Base-by-base conservation (phyloP, 2,797 vertebrate species). In the Argyrosomus regius region DNA sequence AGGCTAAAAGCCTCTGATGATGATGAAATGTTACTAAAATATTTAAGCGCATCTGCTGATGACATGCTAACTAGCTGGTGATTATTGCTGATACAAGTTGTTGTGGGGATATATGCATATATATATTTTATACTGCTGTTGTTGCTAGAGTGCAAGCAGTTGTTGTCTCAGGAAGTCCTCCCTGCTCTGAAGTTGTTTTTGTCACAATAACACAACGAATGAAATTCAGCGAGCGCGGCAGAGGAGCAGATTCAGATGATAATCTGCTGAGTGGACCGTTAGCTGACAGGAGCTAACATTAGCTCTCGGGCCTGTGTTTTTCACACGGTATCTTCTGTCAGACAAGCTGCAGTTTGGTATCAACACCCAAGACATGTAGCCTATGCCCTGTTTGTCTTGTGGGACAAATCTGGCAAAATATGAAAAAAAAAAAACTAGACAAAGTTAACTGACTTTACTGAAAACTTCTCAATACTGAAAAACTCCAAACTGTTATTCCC, bases 21-120 rank as follows among this genome's bases (percentile, higher is more conserved):
- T 75, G 62, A 84, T 67, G 71, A 80, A 85, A 85, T 76, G 43
- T 49, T 45, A 13, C 64, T 72, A 83, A 86, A 85, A 74, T 65
- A 72, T 62, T 81, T 45, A 54, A 56, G 6, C 10, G 18, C 52
- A 74, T 66, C 14, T 10, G 28, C 53, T 22, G 16, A 52, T n/a
- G 50, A 48, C 63, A 54, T 22, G 50, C 59, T 52, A 59, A 68
- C 72, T 57, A 66, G 54, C 39, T 0, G 0, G 1, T 56, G 45
- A 77, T 79, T 68, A 31, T 24, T 31, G 20, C 52, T 46, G 14
- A 73, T 20, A 41, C 22, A 48, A 14, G 10, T 26, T n/a, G 28
- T 46, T n/a, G 62, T 50, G 46, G 45, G 48, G 64, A 62, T 35
- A 26, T 9, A 5, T 16, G 20, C 35, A 39, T 39, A 35, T 35